A percentile compares a stretch with the other conserved stretches of the same genome.
Evolutionary conservation across 2,888 invertebrate genomes (phyloP).

Genomic region (Phymatocera aterrima): DNA sequence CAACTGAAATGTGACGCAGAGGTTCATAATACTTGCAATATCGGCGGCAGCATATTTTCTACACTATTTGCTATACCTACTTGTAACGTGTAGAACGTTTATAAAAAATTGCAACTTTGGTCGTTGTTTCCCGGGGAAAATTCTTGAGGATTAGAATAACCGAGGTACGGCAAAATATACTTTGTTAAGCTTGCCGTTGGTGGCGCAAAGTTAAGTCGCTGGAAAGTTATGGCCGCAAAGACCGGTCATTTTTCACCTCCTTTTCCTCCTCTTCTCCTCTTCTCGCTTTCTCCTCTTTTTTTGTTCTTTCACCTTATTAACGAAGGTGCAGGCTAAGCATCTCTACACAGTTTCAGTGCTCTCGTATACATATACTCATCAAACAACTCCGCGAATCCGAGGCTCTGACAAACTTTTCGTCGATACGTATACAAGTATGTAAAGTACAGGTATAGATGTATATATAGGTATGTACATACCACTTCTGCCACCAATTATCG

Average conservation of each 20-base stretch:
- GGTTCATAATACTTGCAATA: too few species aligned
- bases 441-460: too few species aligned
- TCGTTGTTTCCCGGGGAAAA: background rate
- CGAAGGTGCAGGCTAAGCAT: conserved; percentile 14
- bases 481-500: background rate
- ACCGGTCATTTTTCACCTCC: too few species aligned
- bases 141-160: background rate
- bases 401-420: background rate
- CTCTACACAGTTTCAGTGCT: background rate
- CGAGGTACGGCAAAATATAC: conserved; percentile 10
- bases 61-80: too few species aligned
- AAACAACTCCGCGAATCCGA: background rate
- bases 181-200: conserved; percentile 12
- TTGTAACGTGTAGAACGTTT: too few species aligned
- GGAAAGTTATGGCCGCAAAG: conserved; percentile 6
- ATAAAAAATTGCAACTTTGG: background rate
- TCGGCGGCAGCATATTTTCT: too few species aligned
- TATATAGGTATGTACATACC: too few species aligned
- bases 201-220: conserved; percentile 5
- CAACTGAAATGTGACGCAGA: too few species aligned
- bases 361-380: background rate
- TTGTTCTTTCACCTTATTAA: background rate
- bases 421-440: too few species aligned
- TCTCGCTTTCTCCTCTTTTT: background rate
- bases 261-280: background rate